Base-by-base conservation (phyloP, 2,113 vertebrate genomes). In the Solea senegalensis region DNA sequence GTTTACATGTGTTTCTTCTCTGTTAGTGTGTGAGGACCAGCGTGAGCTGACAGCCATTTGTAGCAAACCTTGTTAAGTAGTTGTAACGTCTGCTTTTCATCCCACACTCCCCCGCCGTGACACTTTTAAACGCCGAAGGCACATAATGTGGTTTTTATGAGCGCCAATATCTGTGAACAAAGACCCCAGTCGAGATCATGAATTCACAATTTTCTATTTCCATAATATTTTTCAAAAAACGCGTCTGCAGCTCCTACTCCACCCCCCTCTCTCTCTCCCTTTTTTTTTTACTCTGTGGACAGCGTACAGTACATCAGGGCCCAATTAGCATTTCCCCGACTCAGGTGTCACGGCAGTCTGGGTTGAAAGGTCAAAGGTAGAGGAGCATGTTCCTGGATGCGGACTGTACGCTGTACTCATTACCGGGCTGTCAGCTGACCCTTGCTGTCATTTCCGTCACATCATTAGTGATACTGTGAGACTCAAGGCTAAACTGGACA, bases 391-490 rank as follows among this genome's bases (percentile, higher is more conserved):
- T 78, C 71, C 81, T 79, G 64, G 70, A 76, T 83, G 72, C 62
- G 62, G 77, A 77, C 80, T 65, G 78, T 84, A 65, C 5, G 3
- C 52, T 74, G 76, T 76, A 78, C 87, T 91, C 91, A 90, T 92
- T 92, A 92, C 64, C 67, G 71, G 65, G 78, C 77, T 83, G 69
- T 89, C 90, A 86, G 67, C 66, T 81, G 78, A 88, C 82, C 81
- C 72, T 58, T 81, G 76, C 85, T 87, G 77, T 82, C 73, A 87
- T 88, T 79, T 80, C 48, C 62, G 66, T 70, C 79, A 69, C 82
- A 88, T 88, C 68, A 80, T 89, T 86, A 88, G 75, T 69, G 69
- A 44, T 63, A 65, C 66, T 58, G 51, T 67, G 63, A 70, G 67
- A 74, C 74, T 65, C 39, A 0, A 26, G 72, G 74, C 69, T 72